Percentiles rank a stretch among this genome's conserved stretches.
Conservation (phyloP, 2,888 invertebrate genomes). For the Idaea biselata region DNA sequence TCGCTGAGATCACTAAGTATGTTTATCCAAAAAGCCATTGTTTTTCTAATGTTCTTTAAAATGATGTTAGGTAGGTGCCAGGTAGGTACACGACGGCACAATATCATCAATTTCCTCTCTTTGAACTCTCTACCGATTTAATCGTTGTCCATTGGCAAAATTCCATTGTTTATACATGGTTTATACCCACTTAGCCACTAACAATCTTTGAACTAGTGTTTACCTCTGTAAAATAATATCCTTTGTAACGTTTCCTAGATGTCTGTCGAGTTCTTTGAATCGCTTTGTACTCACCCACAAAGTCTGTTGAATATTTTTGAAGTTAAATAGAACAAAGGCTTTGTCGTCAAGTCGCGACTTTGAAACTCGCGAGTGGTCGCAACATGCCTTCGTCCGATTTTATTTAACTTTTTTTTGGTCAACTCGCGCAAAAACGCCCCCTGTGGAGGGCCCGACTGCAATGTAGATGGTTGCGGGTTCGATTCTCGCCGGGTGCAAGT, state of each 20-base stretch:
- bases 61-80: too few species aligned
- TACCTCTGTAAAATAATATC: background rate
- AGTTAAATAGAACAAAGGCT: background rate
- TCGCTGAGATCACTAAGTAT: background rate
- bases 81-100: constrained; percentile 4
- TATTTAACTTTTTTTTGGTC: too few species aligned
- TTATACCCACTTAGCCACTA: background rate
- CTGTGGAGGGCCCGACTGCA: too few species aligned
- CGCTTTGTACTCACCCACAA: background rate
- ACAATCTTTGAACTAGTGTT: background rate
- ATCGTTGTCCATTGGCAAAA: background rate
- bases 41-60: background rate
- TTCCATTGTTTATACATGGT: background rate
- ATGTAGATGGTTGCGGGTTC: too few species aligned
- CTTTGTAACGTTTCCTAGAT: background rate
- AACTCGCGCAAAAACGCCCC: too few species aligned
- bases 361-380: too few species aligned
- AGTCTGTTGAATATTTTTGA: background rate
- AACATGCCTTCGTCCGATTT: too few species aligned
- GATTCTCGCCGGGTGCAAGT: too few species aligned
- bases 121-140: constrained; percentile 12
- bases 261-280: constrained; percentile 1
- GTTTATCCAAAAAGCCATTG: background rate
- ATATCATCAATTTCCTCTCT: constrained; percentile 6
- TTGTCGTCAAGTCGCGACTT: too few species aligned